Evolutionary conservation across 2,888 invertebrate genomes (phyloP).

Genomic region (Eilema sororculum): DNA sequence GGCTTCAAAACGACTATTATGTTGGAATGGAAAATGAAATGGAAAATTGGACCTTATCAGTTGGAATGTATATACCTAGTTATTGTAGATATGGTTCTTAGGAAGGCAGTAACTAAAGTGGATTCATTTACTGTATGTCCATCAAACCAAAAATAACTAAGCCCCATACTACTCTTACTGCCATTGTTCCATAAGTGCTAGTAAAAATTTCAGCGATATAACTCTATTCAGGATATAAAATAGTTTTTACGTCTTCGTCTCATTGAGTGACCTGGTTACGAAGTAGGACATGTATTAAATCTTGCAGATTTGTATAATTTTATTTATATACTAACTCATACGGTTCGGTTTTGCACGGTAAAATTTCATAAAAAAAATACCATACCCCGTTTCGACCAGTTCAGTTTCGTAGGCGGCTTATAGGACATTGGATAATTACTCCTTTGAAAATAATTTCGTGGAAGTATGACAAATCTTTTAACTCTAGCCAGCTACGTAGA

Average conservation of each 20-base stretch:
- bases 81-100: not conserved
- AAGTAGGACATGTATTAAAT: not conserved
- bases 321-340: not conserved
- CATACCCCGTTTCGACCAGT: too few species aligned
- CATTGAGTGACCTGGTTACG: constrained; percentile 11
- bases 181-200: constrained; percentile 32
- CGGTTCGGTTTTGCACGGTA: not conserved
- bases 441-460: too few species aligned
- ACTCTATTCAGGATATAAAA: constrained; percentile 19
- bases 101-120: not conserved
- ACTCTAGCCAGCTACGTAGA: too few species aligned
- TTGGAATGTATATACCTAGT: too few species aligned
- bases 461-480: too few species aligned
- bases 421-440: too few species aligned
- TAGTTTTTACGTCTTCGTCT: constrained; percentile 15
- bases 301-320: not conserved
- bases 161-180: constrained; percentile 39
- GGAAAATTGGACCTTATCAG: too few species aligned
- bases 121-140: not conserved
- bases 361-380: too few species aligned
- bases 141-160: constrained; percentile 18
- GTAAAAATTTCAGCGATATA: constrained; percentile 37
- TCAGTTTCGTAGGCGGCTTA: too few species aligned
- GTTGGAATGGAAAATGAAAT: too few species aligned
- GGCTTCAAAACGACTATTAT: not conserved